These are phyloP conservation scores for Coleophora flavipennella DNA, from an alignment of 2,888 invertebrate genomes.

Conservation along the genomic window DNA sequence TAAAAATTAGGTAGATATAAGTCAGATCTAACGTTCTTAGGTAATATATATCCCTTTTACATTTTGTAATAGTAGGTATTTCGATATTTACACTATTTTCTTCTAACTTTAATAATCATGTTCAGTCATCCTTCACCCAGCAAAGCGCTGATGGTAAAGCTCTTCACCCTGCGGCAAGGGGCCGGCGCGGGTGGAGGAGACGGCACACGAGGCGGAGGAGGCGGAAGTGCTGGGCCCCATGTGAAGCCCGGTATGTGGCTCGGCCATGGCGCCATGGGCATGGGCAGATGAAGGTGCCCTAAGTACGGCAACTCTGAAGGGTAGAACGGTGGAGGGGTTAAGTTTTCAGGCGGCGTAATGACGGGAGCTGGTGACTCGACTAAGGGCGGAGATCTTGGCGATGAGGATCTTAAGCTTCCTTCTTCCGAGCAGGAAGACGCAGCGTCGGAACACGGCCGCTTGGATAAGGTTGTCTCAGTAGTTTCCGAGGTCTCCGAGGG, in stretches of 20 bases:
- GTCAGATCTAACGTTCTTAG: too few species aligned
- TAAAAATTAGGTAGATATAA: too few species aligned
- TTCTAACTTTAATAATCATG: too few species aligned
- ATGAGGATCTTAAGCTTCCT: slow-evolving; percentile 54
- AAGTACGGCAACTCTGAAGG: slow-evolving; percentile 47
- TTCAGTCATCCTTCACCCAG: slow-evolving; percentile 61
- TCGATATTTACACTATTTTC: too few species aligned
- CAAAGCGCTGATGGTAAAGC: slow-evolving; percentile 64
- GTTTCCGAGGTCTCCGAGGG: slow-evolving; percentile 30
- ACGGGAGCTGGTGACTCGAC: slow-evolving; percentile 56
- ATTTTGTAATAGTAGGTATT: background rate
- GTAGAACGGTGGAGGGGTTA: slow-evolving; percentile 41
- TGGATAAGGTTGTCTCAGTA: slow-evolving; percentile 43
- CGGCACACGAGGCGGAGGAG: slow-evolving; percentile 29
- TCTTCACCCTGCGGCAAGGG: slow-evolving; percentile 55
- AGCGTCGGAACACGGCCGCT: slow-evolving; percentile 57
- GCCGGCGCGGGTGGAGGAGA: slow-evolving; percentile 41
- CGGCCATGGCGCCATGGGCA: slow-evolving; percentile 51
- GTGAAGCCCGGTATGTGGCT: slow-evolving; percentile 34
- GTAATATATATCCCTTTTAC: background rate
- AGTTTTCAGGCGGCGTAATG: slow-evolving; percentile 31
- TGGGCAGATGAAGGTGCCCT: slow-evolving; percentile 44
- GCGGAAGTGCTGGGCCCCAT: slow-evolving; percentile 46
- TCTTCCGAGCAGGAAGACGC: slow-evolving; percentile 64
- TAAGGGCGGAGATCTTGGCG: slow-evolving; percentile 56